Base-by-base conservation (phyloP, 2,113 vertebrate genomes). In the Uria lomvia region DNA sequence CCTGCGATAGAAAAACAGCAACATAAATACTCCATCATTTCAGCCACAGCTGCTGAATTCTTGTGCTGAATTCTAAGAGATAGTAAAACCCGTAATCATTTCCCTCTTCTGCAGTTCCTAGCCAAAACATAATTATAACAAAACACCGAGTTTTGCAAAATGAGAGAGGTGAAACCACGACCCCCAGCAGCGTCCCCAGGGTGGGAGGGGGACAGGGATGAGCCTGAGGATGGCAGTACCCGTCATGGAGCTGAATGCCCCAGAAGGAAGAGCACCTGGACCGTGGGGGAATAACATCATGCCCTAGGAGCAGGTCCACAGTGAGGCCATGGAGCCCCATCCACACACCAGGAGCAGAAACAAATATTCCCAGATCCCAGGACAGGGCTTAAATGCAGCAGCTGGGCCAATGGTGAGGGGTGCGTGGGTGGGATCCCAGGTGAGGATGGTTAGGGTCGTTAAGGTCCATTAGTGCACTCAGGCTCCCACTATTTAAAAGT, bases 81-180 rank as follows among this genome's bases (percentile, higher is more conserved):
- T 4, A 63, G 91, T 52, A 87, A 96, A 94, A 47, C 80, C 87
- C 19, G 0, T 87, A 92, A 96, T 96, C 84, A 92, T 81, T 43
- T 89, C 73, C 59, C 87, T 92, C 88, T 96, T 92, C 73, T 82
- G 77, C 66, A 94, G 89, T 58, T 96, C 38, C 73, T 78, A 96
- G 95, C 94, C 95, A 90, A 96, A 97, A 94, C 89, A 92, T 89
- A 67, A 91, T 95, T 87, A 91, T 15, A 87, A 77, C 47, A 36
- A 78, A 91, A 30, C 15, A 45, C 12, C 12, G 32, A 78, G 91
- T n/a, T 85, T 18, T 72, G 60, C 73, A 65, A 89, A 91, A 85
- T 1, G 12, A 27, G 47, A 52, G 60, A 71, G 76, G 65, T 89
- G 77, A 86, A 92, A 47, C 24, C 4, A 2, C 14, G 47, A 72